Evolutionary conservation across 2,797 vertebrate genomes (phyloP), one percentile per base, ranked within the genome.

Genomic region (Oreochromis mossambicus): DNA sequence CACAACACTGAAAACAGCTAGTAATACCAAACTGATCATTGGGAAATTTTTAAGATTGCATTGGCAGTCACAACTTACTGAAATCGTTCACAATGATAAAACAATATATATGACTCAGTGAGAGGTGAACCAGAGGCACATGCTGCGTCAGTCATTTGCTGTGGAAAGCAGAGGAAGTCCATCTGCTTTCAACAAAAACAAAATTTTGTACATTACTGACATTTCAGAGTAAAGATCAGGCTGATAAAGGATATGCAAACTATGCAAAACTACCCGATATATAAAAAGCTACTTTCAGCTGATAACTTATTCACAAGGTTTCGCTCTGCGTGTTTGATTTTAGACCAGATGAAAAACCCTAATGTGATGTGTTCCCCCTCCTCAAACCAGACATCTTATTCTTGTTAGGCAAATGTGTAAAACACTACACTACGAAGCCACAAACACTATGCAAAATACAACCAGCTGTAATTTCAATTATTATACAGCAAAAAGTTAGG

Each of bases 111-210:
- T 75, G 68, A 75, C 43, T 75, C 43, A 32, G 26, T 32, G 68
- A n/a, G 26, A 32, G 26, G 15, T 75, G 17, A 48, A 7, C 0
- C 8, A 19, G 6, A 48, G 0, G 4, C 24, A 73, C 14, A 48
- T 26, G 1, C 5, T 70, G 14, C 5, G 2, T 70, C 66, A 46
- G 5, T 7, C 66, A 17, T 5, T 29, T 46, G 8, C 41, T 48
- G 41, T 48, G 41, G 41, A 29, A 73, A 48, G 66, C 21, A 46
- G 21, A 46, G 41, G 24, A 70, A 70, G 41, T 70, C 8, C 8
- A 46, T 3, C 24, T 48, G 43, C 68, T 29, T 73, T 73, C 29
- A 34, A 48, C 41, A 73, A 73, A 73, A 73, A 48, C 21, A 46
- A 70, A 10, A 46, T 46, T 2, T 73, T 73, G 41, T 29, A 73